These are phyloP conservation scores for Reinhardtius hippoglossoides DNA, from an alignment of 2,113 vertebrate genomes.

Conservation along the genomic window DNA sequence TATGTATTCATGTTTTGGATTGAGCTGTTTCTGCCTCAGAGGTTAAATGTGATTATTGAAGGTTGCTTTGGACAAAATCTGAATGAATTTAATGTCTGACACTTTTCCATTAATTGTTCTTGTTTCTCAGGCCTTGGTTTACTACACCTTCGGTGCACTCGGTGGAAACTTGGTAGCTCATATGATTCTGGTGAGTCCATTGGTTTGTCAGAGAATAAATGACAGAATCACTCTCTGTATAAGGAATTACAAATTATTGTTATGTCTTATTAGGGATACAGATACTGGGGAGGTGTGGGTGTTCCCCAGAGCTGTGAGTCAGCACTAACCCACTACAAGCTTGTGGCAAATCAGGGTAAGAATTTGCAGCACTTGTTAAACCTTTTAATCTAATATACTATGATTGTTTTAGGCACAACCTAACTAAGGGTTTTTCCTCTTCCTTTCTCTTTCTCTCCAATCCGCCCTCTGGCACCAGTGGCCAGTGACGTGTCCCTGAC, in stretches of 20 bases:
- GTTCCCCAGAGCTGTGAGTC: conserved; percentile 98
- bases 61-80: neutral
- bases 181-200: conserved; percentile 94
- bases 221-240: neutral
- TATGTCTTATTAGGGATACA: conserved; percentile 87
- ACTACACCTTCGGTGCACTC: conserved; percentile 97
- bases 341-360: conserved; percentile 95
- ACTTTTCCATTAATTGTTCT: neutral
- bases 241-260: neutral
- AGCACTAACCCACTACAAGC: conserved; percentile 94
- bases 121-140: conserved; percentile 89
- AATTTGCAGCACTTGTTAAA: neutral
- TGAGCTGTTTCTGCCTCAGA: neutral
- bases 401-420: neutral
- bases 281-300: conserved; percentile 97
- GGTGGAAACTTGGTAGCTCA: conserved; percentile 96
- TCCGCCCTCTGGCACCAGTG: conserved; percentile 77
- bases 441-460: neutral
- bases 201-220: neutral
- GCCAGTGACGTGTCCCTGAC: conserved; percentile 96
- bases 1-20: neutral
- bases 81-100: too few relatives aligned
- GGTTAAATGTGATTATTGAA: too few relatives aligned
- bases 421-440: neutral
- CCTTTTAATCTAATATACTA: neutral